Conservation (phyloP, 1,140 invertebrate genomes). For the Drosophila fuyamai region DNA sequence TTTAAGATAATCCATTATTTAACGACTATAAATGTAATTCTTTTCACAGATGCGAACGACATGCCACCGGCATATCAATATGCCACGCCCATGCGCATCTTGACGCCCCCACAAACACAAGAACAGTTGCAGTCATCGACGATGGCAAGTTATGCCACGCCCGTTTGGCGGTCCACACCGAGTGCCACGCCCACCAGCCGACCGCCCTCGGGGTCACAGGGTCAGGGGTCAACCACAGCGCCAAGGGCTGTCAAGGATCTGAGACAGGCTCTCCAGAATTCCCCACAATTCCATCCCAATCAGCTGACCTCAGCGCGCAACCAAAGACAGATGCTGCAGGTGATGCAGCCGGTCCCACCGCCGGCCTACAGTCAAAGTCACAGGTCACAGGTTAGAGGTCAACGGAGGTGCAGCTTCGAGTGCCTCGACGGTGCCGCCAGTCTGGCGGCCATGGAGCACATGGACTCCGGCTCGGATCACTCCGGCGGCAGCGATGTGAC, state of each 20-base stretch:
- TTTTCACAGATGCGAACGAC: conserved; percentile 41
- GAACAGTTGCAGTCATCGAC: background rate
- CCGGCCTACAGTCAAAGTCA: conserved; percentile 17
- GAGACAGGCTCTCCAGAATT: conserved; percentile 65
- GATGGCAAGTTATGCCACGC: conserved; percentile 53
- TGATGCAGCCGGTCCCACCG: background rate
- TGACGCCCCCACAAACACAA: conserved; percentile 14
- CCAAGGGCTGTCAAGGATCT: conserved; percentile 70
- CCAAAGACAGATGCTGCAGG: conserved; percentile 39
- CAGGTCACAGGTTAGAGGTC: background rate
- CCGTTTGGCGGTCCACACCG: conserved; percentile 55
- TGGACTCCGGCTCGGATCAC: conserved; percentile 82
- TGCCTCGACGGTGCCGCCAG: conserved; percentile 60
- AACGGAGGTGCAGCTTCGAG: conserved; percentile 48
- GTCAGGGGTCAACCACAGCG: background rate
- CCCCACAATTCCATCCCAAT: conserved; percentile 68
- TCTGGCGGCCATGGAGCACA: conserved; percentile 71
- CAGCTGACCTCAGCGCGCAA: conserved; percentile 53
- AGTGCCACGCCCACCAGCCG: conserved; percentile 40
- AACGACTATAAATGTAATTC: too few species aligned
- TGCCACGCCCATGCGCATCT: conserved; percentile 57
- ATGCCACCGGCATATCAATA: conserved; percentile 71
- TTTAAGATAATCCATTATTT: too few species aligned
- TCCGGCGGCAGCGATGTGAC: conserved; percentile 84
- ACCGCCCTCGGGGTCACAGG: conserved; percentile 17